A percentile compares a stretch with the other conserved stretches of the same genome.
These are phyloP conservation scores for Hirtodrosophila trivittata DNA, from an alignment of 2,888 invertebrate species.

Conservation along the genomic window DNA sequence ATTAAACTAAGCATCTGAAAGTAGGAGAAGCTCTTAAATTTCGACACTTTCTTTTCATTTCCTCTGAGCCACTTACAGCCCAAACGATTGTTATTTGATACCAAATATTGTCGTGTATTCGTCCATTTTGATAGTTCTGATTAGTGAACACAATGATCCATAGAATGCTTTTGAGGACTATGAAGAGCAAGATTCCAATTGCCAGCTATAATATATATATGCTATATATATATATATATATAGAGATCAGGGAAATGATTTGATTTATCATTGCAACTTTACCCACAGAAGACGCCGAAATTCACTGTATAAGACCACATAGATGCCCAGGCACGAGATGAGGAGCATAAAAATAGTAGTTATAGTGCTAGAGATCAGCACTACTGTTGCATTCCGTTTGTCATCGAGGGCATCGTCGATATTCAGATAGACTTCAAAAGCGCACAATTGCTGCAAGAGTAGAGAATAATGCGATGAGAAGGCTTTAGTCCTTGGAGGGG, in stretches of 20 bases:
- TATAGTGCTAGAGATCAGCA: slow-evolving; percentile 5
- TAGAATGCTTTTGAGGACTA: slow-evolving; percentile 3
- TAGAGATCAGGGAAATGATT: too few relatives aligned
- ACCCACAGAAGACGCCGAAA: slow-evolving; percentile 3
- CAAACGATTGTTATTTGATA: slow-evolving; percentile 1
- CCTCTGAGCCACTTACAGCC: slow-evolving; percentile 30
- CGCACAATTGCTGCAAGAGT: slow-evolving; percentile 23
- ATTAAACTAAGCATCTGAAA: slow-evolving; percentile 10
- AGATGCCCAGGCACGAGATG: background rate
- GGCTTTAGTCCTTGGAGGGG: too few relatives aligned
- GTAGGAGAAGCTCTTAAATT: too few relatives aligned
- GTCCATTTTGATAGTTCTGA: background rate
- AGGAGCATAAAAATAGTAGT: slow-evolving; percentile 8
- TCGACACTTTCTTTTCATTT: too few relatives aligned
- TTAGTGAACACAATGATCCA: background rate
- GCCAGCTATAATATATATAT: slow-evolving; percentile 6
- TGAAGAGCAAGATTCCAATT: background rate
- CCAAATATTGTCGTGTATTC: too few relatives aligned
- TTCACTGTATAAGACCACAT: slow-evolving; percentile 10
- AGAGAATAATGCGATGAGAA: background rate
- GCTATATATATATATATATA: too few relatives aligned
- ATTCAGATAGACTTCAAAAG: slow-evolving; percentile 14
- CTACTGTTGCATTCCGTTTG: background rate
- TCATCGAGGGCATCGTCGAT: slow-evolving; percentile 10
- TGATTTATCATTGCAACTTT: background rate